Evolutionary conservation across 2,888 invertebrate species (phyloP).

Genomic region (Galerucella nymphaeae): DNA sequence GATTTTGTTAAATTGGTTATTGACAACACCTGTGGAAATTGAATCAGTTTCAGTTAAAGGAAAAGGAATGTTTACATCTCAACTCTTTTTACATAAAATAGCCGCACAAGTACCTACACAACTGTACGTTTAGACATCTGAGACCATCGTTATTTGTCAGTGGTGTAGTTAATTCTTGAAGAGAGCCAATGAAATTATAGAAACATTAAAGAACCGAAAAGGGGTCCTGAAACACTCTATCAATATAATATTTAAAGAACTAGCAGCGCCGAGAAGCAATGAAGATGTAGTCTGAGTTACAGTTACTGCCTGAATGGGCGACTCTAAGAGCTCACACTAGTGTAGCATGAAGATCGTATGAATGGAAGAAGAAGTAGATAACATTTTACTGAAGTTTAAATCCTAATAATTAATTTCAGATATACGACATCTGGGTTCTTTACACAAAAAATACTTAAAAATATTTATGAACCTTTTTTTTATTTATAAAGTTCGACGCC

Average conservation of each 20-base stretch:
- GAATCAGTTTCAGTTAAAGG: neutral
- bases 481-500: neutral
- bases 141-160: slow-evolving; percentile 16
- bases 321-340: too few species aligned
- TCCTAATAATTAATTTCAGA: too few species aligned
- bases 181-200: neutral
- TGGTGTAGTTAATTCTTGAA: neutral
- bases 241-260: too few species aligned
- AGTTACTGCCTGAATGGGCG: too few species aligned
- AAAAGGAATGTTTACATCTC: slow-evolving; percentile 12
- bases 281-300: too few species aligned
- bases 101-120: neutral
- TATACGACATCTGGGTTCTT: too few species aligned
- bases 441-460: neutral
- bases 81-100: slow-evolving; percentile 17
- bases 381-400: too few species aligned
- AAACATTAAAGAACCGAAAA: too few species aligned
- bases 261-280: too few species aligned
- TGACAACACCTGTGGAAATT: slow-evolving; percentile 9
- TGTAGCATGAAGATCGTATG: too few species aligned
- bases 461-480: neutral
- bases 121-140: slow-evolving; percentile 23
- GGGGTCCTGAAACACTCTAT: too few species aligned
- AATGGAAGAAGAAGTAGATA: too few species aligned
- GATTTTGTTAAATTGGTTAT: neutral